These are phyloP conservation scores for Metopia argyrocephala DNA, from an alignment of 2,888 invertebrate genomes.

Conservation along the genomic window DNA sequence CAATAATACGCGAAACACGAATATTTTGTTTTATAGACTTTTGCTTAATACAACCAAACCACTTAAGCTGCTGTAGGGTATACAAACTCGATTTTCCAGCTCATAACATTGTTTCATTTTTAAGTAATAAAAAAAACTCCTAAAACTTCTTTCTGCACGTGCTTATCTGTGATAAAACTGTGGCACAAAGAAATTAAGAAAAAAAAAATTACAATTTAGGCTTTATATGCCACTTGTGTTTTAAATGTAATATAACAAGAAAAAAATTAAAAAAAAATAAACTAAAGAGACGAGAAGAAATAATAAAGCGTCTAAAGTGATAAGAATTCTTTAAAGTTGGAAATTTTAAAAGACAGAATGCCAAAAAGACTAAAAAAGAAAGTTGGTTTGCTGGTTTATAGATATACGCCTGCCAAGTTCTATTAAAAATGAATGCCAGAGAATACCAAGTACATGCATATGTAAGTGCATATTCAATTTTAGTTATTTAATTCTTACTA, in stretches of 20 bases:
- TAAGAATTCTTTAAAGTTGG: constrained; percentile 37
- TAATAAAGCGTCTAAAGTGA: constrained; percentile 32
- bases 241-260: constrained; percentile 19
- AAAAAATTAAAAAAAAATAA: constrained; percentile 16
- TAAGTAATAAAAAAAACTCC: neutral
- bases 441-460: neutral
- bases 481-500: too few relatives aligned
- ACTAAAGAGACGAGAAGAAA: constrained; percentile 19
- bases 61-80: too few relatives aligned
- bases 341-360: neutral
- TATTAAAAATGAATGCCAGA: neutral
- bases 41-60: too few relatives aligned
- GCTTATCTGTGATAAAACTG: constrained; percentile 56
- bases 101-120: too few relatives aligned
- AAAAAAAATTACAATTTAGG: constrained; percentile 52
- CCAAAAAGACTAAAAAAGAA: constrained; percentile 14
- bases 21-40: too few relatives aligned
- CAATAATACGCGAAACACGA: too few relatives aligned
- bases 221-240: constrained; percentile 59
- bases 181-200: neutral
- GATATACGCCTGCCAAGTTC: neutral
- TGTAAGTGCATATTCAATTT: neutral
- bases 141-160: constrained; percentile 44
- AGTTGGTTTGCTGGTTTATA: constrained; percentile 12
- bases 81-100: too few relatives aligned